A percentile compares a stretch with the other conserved stretches of the same genome.
These are phyloP conservation scores for Gymnobelideus leadbeateri DNA, from an alignment of 2,113 vertebrate species.

Conservation along the genomic window DNA sequence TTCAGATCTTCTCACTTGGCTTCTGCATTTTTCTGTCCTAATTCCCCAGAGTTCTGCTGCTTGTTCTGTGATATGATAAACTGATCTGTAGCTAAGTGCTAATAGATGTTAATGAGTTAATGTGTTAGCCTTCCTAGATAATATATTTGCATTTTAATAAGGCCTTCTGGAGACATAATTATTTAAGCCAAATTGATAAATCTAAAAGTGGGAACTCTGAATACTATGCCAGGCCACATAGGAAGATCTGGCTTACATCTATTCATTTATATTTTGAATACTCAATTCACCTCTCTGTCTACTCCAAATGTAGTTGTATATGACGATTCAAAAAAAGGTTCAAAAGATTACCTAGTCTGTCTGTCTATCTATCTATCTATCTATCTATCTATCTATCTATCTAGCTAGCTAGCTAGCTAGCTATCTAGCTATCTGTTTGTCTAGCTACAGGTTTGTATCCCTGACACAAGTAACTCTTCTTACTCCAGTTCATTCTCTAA, in stretches of 20 bases:
- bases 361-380: too few relatives aligned
- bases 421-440: too few relatives aligned
- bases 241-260: background rate
- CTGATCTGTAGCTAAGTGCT: background rate
- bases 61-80: background rate
- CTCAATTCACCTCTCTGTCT: background rate
- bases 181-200: background rate
- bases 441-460: background rate
- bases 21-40: background rate
- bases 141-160: background rate
- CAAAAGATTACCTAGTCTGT: background rate
- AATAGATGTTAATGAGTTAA: conserved; percentile 8
- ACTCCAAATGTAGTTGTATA: background rate
- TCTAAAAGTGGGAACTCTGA: background rate
- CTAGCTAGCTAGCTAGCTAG: too few relatives aligned
- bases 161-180: conserved; percentile 1
- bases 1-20: background rate
- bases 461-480: background rate
- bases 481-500: background rate
- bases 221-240: background rate
- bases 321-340: background rate
- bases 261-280: background rate
- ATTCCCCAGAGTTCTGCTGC: background rate
- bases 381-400: background rate
- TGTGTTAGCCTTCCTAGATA: background rate